Base-by-base conservation (phyloP, 2,113 vertebrate species). In the Ellobius talpinus region DNA sequence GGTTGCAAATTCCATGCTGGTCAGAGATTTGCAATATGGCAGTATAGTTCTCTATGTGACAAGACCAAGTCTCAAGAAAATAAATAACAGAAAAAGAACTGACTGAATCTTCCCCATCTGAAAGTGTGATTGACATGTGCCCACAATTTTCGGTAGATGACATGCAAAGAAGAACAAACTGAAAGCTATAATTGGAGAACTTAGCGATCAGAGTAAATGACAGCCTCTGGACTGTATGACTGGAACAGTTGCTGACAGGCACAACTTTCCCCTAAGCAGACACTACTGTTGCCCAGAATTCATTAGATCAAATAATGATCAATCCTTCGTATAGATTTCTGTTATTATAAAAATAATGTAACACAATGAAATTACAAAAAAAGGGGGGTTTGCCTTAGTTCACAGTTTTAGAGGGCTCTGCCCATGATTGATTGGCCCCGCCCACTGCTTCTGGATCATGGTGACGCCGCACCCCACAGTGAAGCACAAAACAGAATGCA, bases 61-160 rank as follows among this genome's bases (percentile, higher is more conserved):
- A 52, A 70, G 31, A 26, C 65, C 21, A 4, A 14, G 26, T 68
- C 63, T 87, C 31, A 65, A 36, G 63, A 68, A 65, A 66, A 50
- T 10, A 36, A 36, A 8, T 33, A 68, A 87, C 42, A 68, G 81
- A n/a, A 50, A 87, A 72, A 91, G 42, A 92, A 91, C 50, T 65
- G 42, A 6, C 90, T 73, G 7, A 77, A 61, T 87, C 45, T 68
- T 68, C 50, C 9, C 13, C 65, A 24, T 17, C 31, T 86, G 50
- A 82, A 97, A 72, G 58, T 86, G 33, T 33, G 58, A 72, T 21
- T 76, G 70, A 97, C 94, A 77, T 82, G 24, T 72, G 68, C 19
- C 26, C 29, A 61, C 19, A 84, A 47, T 13, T 91, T 91, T 89
- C 42, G 74, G 45, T 55, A 81, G 33, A 26, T 95, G 58, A 91